Evolutionary conservation across 2,797 vertebrate species (phyloP).

Genomic region (Malacoraja senta): DNA sequence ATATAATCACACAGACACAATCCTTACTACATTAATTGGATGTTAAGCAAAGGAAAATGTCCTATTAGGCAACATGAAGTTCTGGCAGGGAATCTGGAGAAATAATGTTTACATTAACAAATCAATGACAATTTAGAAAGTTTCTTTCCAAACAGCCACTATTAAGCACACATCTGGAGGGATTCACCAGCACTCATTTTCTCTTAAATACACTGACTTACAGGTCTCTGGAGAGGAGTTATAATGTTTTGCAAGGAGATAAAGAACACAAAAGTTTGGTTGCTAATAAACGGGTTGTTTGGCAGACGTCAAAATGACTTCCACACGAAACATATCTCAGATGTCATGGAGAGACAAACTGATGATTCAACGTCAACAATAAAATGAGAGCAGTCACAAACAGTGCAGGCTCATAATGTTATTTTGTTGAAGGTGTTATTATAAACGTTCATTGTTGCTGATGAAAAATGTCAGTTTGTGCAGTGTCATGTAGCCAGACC

Average conservation of each 20-base stretch:
- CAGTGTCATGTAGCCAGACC: background rate
- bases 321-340: constrained; percentile 43
- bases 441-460: background rate
- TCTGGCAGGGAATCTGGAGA: background rate
- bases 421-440: background rate
- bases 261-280: constrained; percentile 15
- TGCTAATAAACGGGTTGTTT: constrained; percentile 24
- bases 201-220: constrained; percentile 21
- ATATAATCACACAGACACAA: background rate
- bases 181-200: constrained; percentile 32
- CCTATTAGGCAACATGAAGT: constrained; percentile 11
- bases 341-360: background rate
- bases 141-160: constrained; percentile 32
- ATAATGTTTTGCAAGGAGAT: constrained; percentile 28
- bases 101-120: constrained; percentile 34
- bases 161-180: constrained; percentile 27
- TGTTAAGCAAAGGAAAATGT: constrained; percentile 6
- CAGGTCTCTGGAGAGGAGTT: constrained; percentile 27
- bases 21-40: background rate
- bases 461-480: background rate
- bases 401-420: background rate
- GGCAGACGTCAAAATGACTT: constrained; percentile 44
- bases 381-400: background rate
- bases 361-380: constrained; percentile 21
- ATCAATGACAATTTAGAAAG: constrained; percentile 23